phyloP scores from a whole-genome alignment of 23 tunicate genomes.

The Trididemnum miniatum region DNA sequence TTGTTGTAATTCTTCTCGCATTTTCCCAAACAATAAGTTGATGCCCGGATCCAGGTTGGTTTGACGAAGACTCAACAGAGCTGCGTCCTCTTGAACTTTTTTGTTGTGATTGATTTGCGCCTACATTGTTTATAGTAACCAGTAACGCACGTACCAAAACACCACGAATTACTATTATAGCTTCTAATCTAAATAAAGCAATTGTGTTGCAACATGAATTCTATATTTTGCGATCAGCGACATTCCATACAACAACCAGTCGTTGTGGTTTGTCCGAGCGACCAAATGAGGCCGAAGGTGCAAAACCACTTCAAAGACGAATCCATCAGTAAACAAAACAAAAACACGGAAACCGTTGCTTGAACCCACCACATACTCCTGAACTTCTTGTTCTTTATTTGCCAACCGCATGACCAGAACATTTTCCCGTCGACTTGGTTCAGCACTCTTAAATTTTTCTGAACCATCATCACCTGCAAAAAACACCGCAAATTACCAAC shows the following conservation, averaged over 20 bases:
- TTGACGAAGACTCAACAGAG: constrained; percentile 59
- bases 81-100: constrained; percentile 61
- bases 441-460: constrained; percentile 33
- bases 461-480: neutral
- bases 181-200: too few species aligned
- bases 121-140: too few species aligned
- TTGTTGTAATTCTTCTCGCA: constrained; percentile 65
- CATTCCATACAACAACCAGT: too few species aligned
- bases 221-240: too few species aligned
- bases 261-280: too few species aligned
- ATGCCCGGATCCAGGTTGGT: constrained; percentile 86
- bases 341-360: neutral
- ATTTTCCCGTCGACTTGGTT: constrained; percentile 85
- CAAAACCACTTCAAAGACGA: too few species aligned
- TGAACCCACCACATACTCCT: constrained; percentile 74
- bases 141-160: too few species aligned
- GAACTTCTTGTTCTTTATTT: constrained; percentile 90
- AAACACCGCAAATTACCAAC: too few species aligned
- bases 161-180: too few species aligned
- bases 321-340: too few species aligned
- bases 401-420: constrained; percentile 86
- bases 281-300: too few species aligned
- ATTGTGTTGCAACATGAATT: too few species aligned
- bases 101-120: constrained; percentile 73
- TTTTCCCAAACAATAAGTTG: constrained; percentile 60